Conservation (phyloP, 37 sponge, comb jelly and placozoan species). For the Cliona cf. orientalis region DNA sequence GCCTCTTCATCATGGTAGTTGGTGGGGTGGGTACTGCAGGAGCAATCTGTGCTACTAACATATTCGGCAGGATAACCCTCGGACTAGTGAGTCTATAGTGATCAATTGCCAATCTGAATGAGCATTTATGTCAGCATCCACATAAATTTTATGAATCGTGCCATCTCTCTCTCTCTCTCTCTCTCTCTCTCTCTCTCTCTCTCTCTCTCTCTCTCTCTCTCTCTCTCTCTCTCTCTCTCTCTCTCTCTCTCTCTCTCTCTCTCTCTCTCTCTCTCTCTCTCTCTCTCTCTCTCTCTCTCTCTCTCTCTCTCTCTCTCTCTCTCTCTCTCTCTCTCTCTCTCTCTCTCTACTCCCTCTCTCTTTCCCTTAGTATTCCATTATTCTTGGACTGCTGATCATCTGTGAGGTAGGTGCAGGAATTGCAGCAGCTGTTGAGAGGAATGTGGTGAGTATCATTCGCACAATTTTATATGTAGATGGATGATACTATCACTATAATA, state of each 20-base stretch:
- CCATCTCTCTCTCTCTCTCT: slow-evolving; percentile 18
- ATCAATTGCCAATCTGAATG: too few relatives aligned
- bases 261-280: background rate
- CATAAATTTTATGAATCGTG: too few relatives aligned
- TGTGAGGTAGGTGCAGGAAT: slow-evolving; percentile 65
- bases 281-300: slow-evolving; percentile 1
- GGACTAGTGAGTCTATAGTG: slow-evolving; percentile 63
- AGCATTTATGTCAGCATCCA: too few relatives aligned
- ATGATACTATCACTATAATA: too few relatives aligned
- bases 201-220: background rate
- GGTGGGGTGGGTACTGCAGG: slow-evolving; percentile 51
- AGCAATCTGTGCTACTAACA: slow-evolving; percentile 54
- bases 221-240: slow-evolving; percentile 16
- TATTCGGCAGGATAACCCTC: slow-evolving; percentile 53
- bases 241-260: slow-evolving; percentile 28
- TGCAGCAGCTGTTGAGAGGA: slow-evolving; percentile 53
- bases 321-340: background rate
- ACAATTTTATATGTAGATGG: slow-evolving; percentile 46
- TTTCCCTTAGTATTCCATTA: slow-evolving; percentile 49
- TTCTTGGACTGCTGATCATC: slow-evolving; percentile 50
- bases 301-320: background rate
- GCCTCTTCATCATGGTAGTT: slow-evolving; percentile 40
- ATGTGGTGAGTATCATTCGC: slow-evolving; percentile 43
- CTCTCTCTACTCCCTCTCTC: slow-evolving; percentile 1
- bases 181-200: slow-evolving; percentile 22